Evolutionary conservation across 2,888 invertebrate species (phyloP).

Genomic region (Carcina quercana): DNA sequence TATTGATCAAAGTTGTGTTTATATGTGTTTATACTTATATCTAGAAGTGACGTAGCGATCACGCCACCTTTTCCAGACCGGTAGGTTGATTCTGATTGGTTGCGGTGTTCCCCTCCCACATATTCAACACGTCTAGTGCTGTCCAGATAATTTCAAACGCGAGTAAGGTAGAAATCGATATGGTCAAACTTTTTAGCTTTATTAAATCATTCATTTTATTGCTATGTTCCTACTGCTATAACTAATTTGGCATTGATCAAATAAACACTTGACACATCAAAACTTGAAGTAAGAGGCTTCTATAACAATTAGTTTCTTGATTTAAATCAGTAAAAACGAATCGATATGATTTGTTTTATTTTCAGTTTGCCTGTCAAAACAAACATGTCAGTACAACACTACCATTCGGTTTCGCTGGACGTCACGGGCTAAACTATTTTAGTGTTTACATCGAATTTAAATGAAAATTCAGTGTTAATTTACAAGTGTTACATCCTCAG

Average conservation of each 20-base stretch:
- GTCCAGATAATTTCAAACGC: too few relatives aligned
- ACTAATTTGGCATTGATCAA: too few relatives aligned
- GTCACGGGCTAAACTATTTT: constrained; percentile 21
- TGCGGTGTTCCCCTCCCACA: constrained; percentile 33
- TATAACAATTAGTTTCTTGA: too few relatives aligned
- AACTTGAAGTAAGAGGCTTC: too few relatives aligned
- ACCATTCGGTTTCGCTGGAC: constrained; percentile 40
- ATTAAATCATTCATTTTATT: too few relatives aligned
- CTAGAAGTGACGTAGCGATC: constrained; percentile 62
- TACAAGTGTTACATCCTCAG: constrained; percentile 51
- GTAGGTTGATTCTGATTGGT: constrained; percentile 49
- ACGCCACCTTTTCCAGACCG: constrained; percentile 63
- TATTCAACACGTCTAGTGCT: constrained; percentile 55
- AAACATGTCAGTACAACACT: constrained; percentile 23
- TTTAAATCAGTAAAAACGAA: too few relatives aligned
- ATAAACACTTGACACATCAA: too few relatives aligned
- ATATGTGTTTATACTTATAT: constrained; percentile 11
- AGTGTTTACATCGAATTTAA: constrained; percentile 60
- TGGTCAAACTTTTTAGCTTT: too few relatives aligned
- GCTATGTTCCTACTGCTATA: too few relatives aligned
- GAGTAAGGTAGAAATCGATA: too few relatives aligned
- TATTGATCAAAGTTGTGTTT: constrained; percentile 23
- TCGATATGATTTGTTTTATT: too few relatives aligned
- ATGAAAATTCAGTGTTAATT: constrained; percentile 61
- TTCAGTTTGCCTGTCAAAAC: too few relatives aligned